Percentiles rank a stretch among this genome's conserved stretches.
Evolutionary conservation across 2,797 vertebrate genomes (phyloP).

Genomic region (Coregonus ussuriensis): DNA sequence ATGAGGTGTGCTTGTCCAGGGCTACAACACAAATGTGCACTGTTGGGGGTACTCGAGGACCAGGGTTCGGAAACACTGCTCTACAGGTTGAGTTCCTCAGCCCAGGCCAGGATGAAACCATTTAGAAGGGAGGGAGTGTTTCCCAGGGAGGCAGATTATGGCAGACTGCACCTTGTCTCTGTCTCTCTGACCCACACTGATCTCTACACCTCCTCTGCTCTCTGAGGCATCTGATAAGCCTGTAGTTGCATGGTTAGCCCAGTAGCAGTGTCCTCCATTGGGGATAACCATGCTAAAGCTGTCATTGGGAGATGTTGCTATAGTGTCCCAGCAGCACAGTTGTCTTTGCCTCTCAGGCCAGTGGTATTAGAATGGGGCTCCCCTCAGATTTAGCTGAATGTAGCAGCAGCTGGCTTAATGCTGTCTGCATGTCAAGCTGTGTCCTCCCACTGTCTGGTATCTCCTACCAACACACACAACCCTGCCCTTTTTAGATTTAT

Average conservation of each 20-base stretch:
- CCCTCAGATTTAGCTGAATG: slow-evolving; percentile 39
- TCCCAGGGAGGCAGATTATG: not conserved
- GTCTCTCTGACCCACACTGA: slow-evolving; percentile 1
- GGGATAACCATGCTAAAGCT: slow-evolving; percentile 3
- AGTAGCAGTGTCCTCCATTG: not conserved
- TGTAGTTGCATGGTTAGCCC: not conserved
- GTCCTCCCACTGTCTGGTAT: slow-evolving; percentile 49
- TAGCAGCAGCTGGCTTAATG: slow-evolving; percentile 34
- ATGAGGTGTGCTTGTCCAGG: no score
- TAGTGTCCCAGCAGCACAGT: slow-evolving; percentile 29
- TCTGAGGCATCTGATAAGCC: not conserved
- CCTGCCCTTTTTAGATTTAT: slow-evolving; percentile 19
- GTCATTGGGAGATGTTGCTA: not conserved
- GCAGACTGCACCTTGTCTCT: not conserved
- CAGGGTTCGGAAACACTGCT: no score
- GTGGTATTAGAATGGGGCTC: slow-evolving; percentile 48
- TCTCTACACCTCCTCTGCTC: not conserved
- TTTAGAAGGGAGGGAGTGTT: not conserved
- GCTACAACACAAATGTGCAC: no score
- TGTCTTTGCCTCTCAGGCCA: slow-evolving; percentile 47
- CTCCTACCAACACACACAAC: slow-evolving; percentile 40
- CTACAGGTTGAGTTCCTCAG: not conserved
- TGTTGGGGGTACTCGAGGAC: no score
- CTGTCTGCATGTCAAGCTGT: slow-evolving; percentile 48
- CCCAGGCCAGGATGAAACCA: not conserved